Evolutionary conservation across 2,888 invertebrate species (phyloP).

Genomic region (Drosophila suboccidentalis): DNA sequence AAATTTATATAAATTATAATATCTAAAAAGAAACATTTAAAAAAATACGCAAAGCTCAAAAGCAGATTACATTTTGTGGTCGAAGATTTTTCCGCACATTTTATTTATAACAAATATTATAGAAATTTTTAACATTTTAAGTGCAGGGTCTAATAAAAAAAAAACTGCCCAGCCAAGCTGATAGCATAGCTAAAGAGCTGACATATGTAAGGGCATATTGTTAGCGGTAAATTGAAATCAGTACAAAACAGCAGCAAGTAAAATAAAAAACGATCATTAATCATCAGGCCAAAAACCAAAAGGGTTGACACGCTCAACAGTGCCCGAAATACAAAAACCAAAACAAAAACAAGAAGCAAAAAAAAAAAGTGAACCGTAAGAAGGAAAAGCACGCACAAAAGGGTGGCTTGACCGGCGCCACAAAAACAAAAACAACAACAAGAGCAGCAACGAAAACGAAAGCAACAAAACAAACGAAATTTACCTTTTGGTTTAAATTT

Average conservation of each 20-base stretch:
- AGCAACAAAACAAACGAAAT: conserved; percentile 9
- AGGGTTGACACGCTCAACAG: conserved; percentile 75
- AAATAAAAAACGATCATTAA: conserved; percentile 71
- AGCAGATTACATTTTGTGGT: no score
- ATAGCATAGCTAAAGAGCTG: background rate
- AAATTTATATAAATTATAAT: no score
- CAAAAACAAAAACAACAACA: conserved; percentile 24
- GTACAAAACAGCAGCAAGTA: conserved; percentile 62
- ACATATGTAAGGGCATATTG: conserved; percentile 22
- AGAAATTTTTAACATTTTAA: no score
- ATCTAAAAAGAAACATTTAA: no score
- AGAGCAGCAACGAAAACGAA: background rate
- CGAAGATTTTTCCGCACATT: no score
- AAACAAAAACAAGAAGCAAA: conserved; percentile 22
- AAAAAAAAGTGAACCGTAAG: conserved; percentile 4
- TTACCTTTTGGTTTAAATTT: conserved; percentile 11
- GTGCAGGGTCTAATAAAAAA: background rate
- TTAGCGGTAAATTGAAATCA: conserved; percentile 73
- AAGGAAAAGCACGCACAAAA: conserved; percentile 45
- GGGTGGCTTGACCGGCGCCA: conserved; percentile 66
- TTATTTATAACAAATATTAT: no score
- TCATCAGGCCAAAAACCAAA: conserved; percentile 68
- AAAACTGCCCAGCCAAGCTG: background rate
- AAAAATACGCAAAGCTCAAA: no score
- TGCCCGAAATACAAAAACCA: conserved; percentile 54